These are phyloP conservation scores for Horisme vitalbata DNA, from an alignment of 2,888 invertebrate species.

Conservation along the genomic window DNA sequence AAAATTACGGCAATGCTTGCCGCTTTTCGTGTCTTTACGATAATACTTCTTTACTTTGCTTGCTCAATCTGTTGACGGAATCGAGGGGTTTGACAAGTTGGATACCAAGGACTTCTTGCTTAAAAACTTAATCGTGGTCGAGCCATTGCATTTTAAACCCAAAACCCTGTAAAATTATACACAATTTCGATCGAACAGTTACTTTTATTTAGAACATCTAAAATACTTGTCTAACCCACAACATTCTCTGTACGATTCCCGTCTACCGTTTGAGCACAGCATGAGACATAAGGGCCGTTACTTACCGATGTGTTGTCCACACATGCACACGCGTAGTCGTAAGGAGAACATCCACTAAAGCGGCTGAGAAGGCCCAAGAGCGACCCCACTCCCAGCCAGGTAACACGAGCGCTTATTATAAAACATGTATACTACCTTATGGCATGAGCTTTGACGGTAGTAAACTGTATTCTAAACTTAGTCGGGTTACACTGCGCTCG, in stretches of 20 bases:
- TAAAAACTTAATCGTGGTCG: no score
- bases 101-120: no score
- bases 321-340: conserved; percentile 83
- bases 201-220: no score
- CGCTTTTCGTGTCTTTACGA: conserved; percentile 69
- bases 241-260: conserved; percentile 27
- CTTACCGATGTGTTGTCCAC: conserved; percentile 81
- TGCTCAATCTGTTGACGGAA: conserved; percentile 61
- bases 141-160: no score
- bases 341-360: conserved; percentile 83
- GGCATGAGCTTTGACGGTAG: conserved; percentile 75
- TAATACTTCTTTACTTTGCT: conserved; percentile 52
- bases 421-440: conserved; percentile 62
- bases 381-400: conserved; percentile 83
- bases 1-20: conserved; percentile 73
- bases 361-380: conserved; percentile 83
- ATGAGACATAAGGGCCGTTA: conserved; percentile 57
- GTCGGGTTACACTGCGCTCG: conserved; percentile 71
- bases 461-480: conserved; percentile 56
- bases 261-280: conserved; percentile 62
- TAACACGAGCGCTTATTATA: conserved; percentile 75
- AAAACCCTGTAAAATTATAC: no score
- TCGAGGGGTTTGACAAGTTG: conserved; percentile 9
- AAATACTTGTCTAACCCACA: no score
- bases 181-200: no score